Base-by-base conservation (phyloP, 92 coral and sea anemone species). In the Siderastrea siderea region DNA sequence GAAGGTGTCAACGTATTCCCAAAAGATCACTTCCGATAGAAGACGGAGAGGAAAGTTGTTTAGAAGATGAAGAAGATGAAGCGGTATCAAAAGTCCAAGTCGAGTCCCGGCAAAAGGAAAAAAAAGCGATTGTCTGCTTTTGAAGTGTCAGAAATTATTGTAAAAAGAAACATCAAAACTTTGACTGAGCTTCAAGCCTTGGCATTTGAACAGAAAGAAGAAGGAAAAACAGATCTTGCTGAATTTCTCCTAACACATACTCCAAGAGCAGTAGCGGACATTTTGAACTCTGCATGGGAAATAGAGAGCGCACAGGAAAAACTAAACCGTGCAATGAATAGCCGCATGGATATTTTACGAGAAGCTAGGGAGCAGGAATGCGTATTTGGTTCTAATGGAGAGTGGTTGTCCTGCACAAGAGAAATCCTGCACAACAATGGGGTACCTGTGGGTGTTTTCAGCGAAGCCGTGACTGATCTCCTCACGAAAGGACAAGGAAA, bases 201-300 rank as follows among this genome's bases (percentile, higher is more conserved):
- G 12, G 93, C 86, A 7, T 49, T 65, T 15, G 68, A 89, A 51
- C 93, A 90, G 82, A 90, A 84, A 64, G 38, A 61, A 11, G 86
- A 85, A 11, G 89, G 90, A 4, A 90, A 90, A 71, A 78, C 78
- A 14, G 83, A 90, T 47, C 62, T 90, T 9, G 90, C 78, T 2
- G 86, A 84, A 80, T 79, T 90, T 53, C 7, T 89, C 16, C 4
- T 89, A 26, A 26, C 84, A 63, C 77, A 73, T 60, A n/a, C 78
- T 16, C 68, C 90, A 0, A 76, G 86, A 60, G 68, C 78, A 1
- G 86, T 90, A 7, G 86, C 83, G 13, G 78, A 90, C 16, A 73
- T 84, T 6, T 69, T 90, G 75, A 49, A 75, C 46, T 4, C 85
- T 16, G 62, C 85, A 17, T 86, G 90, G 90, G 90, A 86, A 50